Evolutionary conservation across 2,113 vertebrate genomes (phyloP).

Genomic region (Aramus guarauna): DNA sequence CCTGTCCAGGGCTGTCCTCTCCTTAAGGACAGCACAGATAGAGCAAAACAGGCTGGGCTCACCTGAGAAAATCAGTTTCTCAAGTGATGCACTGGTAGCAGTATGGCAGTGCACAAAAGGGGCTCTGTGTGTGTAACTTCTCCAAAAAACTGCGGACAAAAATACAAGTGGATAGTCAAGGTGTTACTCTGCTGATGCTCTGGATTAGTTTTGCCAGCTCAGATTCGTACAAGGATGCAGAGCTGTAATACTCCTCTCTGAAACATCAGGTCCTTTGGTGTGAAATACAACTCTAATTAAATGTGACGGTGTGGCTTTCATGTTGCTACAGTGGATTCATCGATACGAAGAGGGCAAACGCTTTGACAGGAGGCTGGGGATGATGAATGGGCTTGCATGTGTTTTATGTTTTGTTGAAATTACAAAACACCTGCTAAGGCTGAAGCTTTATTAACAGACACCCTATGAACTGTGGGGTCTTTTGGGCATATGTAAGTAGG

Average conservation of each 20-base stretch:
- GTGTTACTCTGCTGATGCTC: neutral
- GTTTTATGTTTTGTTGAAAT: neutral
- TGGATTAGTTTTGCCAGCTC: neutral
- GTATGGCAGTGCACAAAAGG: neutral
- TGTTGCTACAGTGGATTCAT: neutral
- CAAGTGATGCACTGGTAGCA: neutral
- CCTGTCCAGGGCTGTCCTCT: neutral
- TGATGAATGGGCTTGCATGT: neutral
- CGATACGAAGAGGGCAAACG: neutral
- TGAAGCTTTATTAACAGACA: neutral
- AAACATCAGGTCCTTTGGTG: neutral
- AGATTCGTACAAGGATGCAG: neutral
- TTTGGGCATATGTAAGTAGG: fast-evolving
- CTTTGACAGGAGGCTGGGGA: neutral
- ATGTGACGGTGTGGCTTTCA: neutral
- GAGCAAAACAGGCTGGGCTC: neutral
- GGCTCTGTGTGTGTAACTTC: neutral
- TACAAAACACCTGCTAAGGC: neutral
- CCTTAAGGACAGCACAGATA: neutral
- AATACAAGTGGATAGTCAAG: neutral
- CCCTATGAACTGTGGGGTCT: neutral
- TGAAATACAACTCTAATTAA: neutral
- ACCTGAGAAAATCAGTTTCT: neutral
- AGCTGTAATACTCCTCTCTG: neutral
- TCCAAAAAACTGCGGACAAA: neutral